Evolutionary conservation across 2,797 vertebrate species (phyloP).

Genomic region (Tenualosa ilisha): DNA sequence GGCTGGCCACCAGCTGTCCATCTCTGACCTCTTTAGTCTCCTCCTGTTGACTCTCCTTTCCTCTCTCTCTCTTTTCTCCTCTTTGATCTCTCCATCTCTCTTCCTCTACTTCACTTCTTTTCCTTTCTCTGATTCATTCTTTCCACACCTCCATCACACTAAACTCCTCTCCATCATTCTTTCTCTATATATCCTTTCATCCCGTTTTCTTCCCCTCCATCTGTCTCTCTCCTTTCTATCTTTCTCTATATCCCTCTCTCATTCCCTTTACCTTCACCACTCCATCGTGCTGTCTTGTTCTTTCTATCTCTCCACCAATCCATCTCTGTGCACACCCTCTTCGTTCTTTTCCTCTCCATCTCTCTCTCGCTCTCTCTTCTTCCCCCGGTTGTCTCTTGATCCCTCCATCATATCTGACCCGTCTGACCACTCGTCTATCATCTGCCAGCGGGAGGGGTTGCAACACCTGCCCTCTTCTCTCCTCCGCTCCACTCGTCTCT

Average conservation of each 20-base stretch:
- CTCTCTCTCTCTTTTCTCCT: background rate
- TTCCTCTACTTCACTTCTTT: background rate
- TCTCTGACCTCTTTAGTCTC: background rate
- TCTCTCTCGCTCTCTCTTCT: background rate
- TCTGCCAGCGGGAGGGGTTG: background rate
- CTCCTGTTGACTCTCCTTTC: background rate
- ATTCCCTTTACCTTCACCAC: background rate
- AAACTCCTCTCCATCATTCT: background rate
- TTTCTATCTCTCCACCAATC: too few species aligned
- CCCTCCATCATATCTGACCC: background rate
- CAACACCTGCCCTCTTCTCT: background rate
- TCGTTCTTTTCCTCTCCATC: background rate
- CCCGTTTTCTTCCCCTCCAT: background rate
- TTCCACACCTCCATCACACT: background rate
- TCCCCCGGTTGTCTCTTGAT: background rate
- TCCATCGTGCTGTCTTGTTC: background rate
- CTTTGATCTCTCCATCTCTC: background rate
- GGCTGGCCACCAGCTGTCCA: background rate
- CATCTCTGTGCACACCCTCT: too few species aligned
- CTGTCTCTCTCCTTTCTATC: background rate
- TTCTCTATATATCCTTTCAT: background rate
- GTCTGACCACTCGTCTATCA: background rate
- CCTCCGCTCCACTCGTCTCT: background rate
- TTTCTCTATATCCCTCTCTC: background rate
- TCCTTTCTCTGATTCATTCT: background rate